Conservation (phyloP, 23 tunicate species). For the Styela plicata region DNA sequence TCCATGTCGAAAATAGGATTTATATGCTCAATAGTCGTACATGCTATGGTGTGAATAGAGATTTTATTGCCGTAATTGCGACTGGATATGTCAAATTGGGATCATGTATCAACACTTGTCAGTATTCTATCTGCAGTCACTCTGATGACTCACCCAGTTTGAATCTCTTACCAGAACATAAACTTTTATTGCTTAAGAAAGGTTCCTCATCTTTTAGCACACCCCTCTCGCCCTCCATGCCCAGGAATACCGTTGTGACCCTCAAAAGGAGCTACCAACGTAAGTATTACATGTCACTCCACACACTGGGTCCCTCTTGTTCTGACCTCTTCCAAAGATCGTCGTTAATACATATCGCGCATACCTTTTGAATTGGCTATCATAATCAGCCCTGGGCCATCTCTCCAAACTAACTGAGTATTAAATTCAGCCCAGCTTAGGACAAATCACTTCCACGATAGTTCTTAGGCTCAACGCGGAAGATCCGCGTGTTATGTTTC, state of each 20-base stretch:
- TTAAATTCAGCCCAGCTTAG: slow-evolving; percentile 22
- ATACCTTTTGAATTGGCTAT: too few species aligned
- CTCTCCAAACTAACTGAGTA: slow-evolving; percentile 40
- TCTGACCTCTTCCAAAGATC: slow-evolving; percentile 2
- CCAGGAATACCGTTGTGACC: slow-evolving; percentile 28
- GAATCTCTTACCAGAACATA: slow-evolving; percentile 55
- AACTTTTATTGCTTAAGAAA: slow-evolving; percentile 31
- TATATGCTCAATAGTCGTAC: too few species aligned
- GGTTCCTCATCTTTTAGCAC: slow-evolving; percentile 16
- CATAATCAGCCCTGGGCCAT: slow-evolving; percentile 29
- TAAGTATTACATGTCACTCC: slow-evolving; percentile 60
- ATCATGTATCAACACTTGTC: slow-evolving; percentile 52
- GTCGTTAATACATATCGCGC: too few species aligned
- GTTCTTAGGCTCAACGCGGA: too few species aligned
- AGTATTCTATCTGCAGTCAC: slow-evolving; percentile 41
- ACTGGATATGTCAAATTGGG: slow-evolving; percentile 12
- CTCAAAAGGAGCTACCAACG: neutral
- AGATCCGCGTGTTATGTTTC: too few species aligned
- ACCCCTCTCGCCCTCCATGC: slow-evolving; percentile 35
- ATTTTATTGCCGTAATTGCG: slow-evolving; percentile 24
- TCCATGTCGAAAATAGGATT: too few species aligned
- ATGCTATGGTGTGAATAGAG: slow-evolving; percentile 24
- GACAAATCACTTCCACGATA: too few species aligned
- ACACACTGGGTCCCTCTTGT: slow-evolving; percentile 50
- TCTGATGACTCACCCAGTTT: slow-evolving; percentile 20